Base-by-base conservation (phyloP, 2,888 invertebrate species). In the Mesorhabditis sp. region DNA sequence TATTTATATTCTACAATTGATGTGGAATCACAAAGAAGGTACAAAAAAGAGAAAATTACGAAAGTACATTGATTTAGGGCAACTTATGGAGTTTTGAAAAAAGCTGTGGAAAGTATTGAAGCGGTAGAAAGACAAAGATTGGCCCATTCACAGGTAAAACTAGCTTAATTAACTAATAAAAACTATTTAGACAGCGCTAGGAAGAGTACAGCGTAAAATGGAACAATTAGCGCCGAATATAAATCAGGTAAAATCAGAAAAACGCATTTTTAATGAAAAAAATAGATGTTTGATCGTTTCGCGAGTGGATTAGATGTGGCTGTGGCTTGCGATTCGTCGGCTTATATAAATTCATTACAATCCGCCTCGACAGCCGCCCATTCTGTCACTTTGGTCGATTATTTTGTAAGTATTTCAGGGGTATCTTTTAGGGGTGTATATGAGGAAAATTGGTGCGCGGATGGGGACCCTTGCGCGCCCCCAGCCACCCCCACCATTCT, bases 91-190 rank as follows among this genome's bases (percentile, higher is more conserved):
- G 76, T 79, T 10, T 68, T 80, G 6, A 69, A 76, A 41, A 77
- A 78, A 65, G 81, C 79, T 15, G 79, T 79, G 6, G 76, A 76
- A 65, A 77, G 76, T 69, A 65, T 81, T 72, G 81, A 81, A 65
- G 73, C 75, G 5, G 78, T 81, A n/a, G 81, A 81, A 69, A 70
- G 76, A 69, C 78, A 81, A 65, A 66, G 81, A 64, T 66, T 81
- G 65, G 79, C 78, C 13, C 81, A 81, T 70, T 76, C 76, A 45
- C 79, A 81, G 64, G 77, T 78, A 13, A 79, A 79, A 28, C 63
- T 3, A 76, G 74, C 66, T 74, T 75, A 70, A 78, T 77, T 43
- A 41, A 58, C 4, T 6, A 65, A 15, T 45, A 7, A 13, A 15
- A 10, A 13, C n/a, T 15, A 13, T 74, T 50, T 78, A 81, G 64